A percentile compares a stretch with the other conserved stretches of the same genome.
phyloP scores from a whole-genome alignment of 2,797 vertebrate genomes.

The Eulemur albifrons region DNA sequence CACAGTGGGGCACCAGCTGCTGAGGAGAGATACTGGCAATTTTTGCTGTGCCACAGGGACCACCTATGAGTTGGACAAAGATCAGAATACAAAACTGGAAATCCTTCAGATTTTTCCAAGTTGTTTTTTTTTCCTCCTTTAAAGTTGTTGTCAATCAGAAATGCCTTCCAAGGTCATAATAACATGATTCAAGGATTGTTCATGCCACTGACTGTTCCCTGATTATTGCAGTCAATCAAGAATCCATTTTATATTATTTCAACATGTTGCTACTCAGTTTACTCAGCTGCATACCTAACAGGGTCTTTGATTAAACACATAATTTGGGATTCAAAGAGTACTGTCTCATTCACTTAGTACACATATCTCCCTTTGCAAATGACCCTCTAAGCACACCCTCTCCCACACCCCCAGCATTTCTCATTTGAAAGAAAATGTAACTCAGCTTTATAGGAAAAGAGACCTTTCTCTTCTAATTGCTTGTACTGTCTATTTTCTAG shows the following conservation, averaged over 20 bases:
- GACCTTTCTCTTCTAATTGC: background rate
- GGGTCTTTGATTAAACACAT: slow-evolving; percentile 51
- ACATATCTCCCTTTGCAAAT: slow-evolving; percentile 16
- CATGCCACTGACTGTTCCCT: background rate
- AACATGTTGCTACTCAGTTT: slow-evolving; percentile 35
- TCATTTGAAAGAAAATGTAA: slow-evolving; percentile 55
- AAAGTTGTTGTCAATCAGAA: slow-evolving; percentile 56
- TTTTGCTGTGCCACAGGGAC: background rate
- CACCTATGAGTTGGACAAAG: background rate
- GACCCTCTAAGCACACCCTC: background rate
- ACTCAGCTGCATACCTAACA: slow-evolving; percentile 50
- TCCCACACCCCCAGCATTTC: slow-evolving; percentile 28
- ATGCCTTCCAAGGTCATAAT: slow-evolving; percentile 50
- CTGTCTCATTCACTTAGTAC: slow-evolving; percentile 16
- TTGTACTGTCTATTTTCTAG: slow-evolving; percentile 1
- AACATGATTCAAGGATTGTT: slow-evolving; percentile 35
- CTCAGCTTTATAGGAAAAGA: slow-evolving; percentile 40
- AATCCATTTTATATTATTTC: slow-evolving; percentile 56
- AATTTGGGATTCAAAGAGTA: slow-evolving; percentile 46
- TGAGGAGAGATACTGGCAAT: background rate
- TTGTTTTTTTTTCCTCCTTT: background rate
- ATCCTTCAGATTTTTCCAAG: slow-evolving; percentile 23
- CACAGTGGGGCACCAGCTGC: background rate
- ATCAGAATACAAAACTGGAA: background rate
- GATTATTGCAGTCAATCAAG: slow-evolving; percentile 50